These are phyloP conservation scores for Ornithoptera priamus DNA, from an alignment of 2,888 invertebrate genomes.

Conservation along the genomic window DNA sequence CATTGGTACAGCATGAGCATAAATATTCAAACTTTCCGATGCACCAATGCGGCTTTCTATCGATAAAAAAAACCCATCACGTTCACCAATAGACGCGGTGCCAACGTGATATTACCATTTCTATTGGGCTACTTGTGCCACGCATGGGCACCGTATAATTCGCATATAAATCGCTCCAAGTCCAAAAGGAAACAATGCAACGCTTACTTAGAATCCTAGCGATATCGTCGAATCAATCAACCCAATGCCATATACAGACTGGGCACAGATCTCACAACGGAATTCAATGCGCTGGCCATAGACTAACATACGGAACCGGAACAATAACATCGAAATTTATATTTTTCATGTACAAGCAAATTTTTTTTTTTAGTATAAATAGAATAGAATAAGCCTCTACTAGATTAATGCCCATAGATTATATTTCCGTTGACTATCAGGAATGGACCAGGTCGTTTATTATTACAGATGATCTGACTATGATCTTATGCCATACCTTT, in stretches of 20 bases:
- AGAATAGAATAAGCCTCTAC: too few species aligned
- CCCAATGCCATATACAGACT: constrained; percentile 50
- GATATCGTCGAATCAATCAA: constrained; percentile 54
- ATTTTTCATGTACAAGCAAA: too few species aligned
- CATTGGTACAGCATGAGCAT: too few species aligned
- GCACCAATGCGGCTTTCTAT: neutral
- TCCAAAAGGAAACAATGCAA: constrained; percentile 43
- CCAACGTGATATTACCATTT: constrained; percentile 23
- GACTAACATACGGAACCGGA: constrained; percentile 5
- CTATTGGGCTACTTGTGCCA: constrained; percentile 22
- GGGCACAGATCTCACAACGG: constrained; percentile 20
- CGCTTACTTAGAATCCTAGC: constrained; percentile 37
- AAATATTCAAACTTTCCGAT: too few species aligned
- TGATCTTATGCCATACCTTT: too few species aligned
- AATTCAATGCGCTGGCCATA: constrained; percentile 23
- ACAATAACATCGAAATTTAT: too few species aligned
- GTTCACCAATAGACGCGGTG: constrained; percentile 27
- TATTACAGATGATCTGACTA: too few species aligned
- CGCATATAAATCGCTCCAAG: constrained; percentile 30
- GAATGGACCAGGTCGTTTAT: too few species aligned
- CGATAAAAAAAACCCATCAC: constrained; percentile 8
- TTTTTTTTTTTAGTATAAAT: too few species aligned
- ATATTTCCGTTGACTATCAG: too few species aligned
- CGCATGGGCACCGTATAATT: constrained; percentile 24
- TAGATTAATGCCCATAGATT: too few species aligned